Base-by-base conservation (phyloP, 2,113 vertebrate genomes). In the Columbina picui region DNA sequence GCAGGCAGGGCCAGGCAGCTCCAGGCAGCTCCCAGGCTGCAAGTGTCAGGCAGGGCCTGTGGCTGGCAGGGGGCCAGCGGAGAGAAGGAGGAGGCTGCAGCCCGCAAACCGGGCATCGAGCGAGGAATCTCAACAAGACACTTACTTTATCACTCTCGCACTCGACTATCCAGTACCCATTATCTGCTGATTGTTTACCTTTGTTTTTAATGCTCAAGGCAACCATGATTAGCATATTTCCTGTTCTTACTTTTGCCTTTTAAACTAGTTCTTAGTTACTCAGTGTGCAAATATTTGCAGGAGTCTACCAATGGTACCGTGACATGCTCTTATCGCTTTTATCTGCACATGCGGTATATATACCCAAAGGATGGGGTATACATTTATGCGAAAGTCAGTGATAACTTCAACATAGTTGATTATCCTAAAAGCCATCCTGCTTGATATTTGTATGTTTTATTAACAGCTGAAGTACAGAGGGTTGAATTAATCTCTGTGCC, bases 81-180 rank as follows among this genome's bases (percentile, higher is more conserved):
- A 6, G 2, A 3, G 23, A 9, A 29, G 9, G 45, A 70, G 32
- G 55, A 7, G 64, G 43, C 53, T 39, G 70, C 76, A 25, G 53
- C 34, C 45, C 3, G 1, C 56, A 7, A 30, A 6, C 19, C 25
- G 7, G 63, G 20, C 12, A 4, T 2, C 0, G 6, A 3, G 1
- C 2, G 8, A 9, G 57, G 39, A 3, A 55, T 21, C 26, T 4
- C 45, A 5, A 1, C 20, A 2, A 55, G 67, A 7, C n/a, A 0
- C 26, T 53, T 7, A 1, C 30, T 39, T n/a, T 3, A 7, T 19
- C 5, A 3, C 43, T 38, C 32, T 29, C 1, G 5, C 23, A 4
- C 47, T 78, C 10, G 7, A 3, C 84, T 61, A 5, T 5, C 30
- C 60, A 7, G 47, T 1, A 1, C 16, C 43, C 36, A 10, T 61